phyloP scores from a whole-genome alignment of 2,888 invertebrate genomes.

The Timandra comae region DNA sequence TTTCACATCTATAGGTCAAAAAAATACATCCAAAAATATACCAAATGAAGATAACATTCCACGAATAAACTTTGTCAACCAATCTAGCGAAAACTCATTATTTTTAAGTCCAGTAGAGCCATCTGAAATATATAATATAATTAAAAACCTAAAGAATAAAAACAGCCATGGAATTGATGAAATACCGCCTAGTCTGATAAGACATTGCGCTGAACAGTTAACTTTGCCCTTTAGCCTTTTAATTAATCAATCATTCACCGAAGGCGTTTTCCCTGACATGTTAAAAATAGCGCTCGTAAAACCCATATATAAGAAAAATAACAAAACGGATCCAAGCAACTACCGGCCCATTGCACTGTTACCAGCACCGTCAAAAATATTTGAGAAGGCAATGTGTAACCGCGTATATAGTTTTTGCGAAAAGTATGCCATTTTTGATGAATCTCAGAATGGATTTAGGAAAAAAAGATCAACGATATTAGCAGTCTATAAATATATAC shows the following conservation, averaged over 20 bases:
- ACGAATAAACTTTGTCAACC: not conserved
- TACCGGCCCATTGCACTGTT: constrained; percentile 15
- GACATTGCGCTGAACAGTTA: constrained; percentile 7
- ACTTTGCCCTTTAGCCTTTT: constrained; percentile 2
- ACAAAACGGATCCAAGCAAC: constrained; percentile 8
- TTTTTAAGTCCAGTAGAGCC: not conserved
- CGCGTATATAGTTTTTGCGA: constrained; percentile 4
- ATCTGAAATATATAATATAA: constrained; percentile 4
- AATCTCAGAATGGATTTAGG: constrained; percentile 5
- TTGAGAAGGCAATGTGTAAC: constrained; percentile 6
- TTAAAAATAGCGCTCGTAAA: constrained; percentile 11
- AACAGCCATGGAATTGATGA: constrained; percentile 13
- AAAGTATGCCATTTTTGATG: constrained; percentile 4
- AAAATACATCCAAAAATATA: not conserved
- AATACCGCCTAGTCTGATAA: constrained; percentile 7
- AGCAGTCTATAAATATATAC: constrained; percentile 11
- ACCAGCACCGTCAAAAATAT: constrained; percentile 9
- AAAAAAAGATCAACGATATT: constrained; percentile 8
- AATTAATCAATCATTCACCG: constrained; percentile 10
- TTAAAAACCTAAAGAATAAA: constrained; percentile 11
- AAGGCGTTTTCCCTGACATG: constrained; percentile 8
- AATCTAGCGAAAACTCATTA: not conserved
- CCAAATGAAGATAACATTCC: not conserved
- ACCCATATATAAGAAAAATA: constrained; percentile 12
- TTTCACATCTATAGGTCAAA: not conserved